Evolutionary conservation across 2,113 vertebrate species (phyloP), one percentile per base, ranked within the genome.

Genomic region (Crotalus tigris): DNA sequence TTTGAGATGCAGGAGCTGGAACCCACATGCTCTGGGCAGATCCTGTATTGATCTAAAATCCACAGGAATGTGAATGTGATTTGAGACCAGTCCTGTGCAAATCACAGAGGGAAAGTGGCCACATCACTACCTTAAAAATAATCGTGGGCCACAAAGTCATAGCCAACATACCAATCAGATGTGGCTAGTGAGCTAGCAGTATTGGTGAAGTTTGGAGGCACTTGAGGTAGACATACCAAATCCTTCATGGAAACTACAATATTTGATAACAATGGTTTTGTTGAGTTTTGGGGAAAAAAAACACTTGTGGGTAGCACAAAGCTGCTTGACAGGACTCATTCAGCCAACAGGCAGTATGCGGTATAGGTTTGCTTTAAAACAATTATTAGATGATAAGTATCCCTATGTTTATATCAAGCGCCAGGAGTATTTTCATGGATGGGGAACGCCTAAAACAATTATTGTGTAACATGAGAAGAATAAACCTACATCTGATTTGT

Each of bases 221-320:
- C 5, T 17, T 75, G n/a, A 4, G 4, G 64, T 69, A 29, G 64
- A 17, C 3, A 13, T n/a, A n/a, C 29, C 61, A 69, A 33, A 75
- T 75, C 64, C 64, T 75, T 33, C 64, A n/a, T 33, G 64, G 5
- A 33, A 2, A 69, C 29, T n/a, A 33, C 64, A n/a, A 15, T 33
- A 75, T 75, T 75, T 75, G n/a, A 17, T 13, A 69, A 69, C 4
- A 75, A 13, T 19, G 64, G 64, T 17, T 75, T 69, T 69, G 61
- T n/a, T n/a, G 61, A 69, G 29, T 13, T 69, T 2, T 4, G 29
- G 3, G 1, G 1, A 0, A 0, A 0, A 12, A 1, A n/a, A 13
- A 29, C 61, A 69, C 26, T 64, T 64, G 4, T 4, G 61, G 13
- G 29, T 69, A 13, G 12, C 29, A 69, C 29, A 69, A 69, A 69